Percentiles rank a stretch among this genome's conserved stretches.
Conservation (phyloP, 37 sponge, comb jelly and placozoan genomes). For the Dysidea cf. avara region DNA sequence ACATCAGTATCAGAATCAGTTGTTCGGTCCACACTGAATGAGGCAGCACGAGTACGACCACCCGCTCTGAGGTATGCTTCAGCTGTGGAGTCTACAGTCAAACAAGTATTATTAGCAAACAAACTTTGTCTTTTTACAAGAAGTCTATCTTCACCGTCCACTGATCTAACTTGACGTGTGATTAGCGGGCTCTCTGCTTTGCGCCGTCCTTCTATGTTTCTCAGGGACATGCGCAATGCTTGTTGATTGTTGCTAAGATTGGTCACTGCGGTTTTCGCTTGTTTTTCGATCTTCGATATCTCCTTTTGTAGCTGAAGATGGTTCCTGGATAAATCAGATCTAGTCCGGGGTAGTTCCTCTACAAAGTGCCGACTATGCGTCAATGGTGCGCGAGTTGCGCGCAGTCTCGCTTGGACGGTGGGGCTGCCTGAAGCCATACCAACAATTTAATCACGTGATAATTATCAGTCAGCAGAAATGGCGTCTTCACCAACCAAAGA, state of each 20-base stretch:
- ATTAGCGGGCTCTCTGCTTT: constrained; percentile 6
- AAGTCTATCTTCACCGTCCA: too few relatives aligned
- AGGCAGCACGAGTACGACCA: not conserved
- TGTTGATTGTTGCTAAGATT: constrained; percentile 65
- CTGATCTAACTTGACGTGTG: not conserved
- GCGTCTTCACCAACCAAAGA: too few relatives aligned
- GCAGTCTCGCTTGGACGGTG: too few relatives aligned
- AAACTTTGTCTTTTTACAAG: constrained; percentile 1
- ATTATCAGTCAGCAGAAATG: too few relatives aligned
- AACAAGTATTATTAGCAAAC: constrained; percentile 25
- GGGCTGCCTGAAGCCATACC: too few relatives aligned
- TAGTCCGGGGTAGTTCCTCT: constrained; percentile 15
- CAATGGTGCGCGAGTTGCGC: too few relatives aligned
- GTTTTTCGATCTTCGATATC: constrained; percentile 49
- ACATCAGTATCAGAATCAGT: too few relatives aligned
- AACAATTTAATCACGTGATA: too few relatives aligned
- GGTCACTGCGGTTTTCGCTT: constrained; percentile 37
- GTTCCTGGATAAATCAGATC: constrained; percentile 33
- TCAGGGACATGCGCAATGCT: constrained; percentile 59
- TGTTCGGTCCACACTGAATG: too few relatives aligned
- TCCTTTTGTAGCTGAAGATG: constrained; percentile 44
- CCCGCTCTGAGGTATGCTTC: constrained; percentile 15
- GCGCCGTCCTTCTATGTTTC: constrained; percentile 37
- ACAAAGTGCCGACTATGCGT: too few relatives aligned
- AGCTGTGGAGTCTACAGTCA: constrained; percentile 35